Evolutionary conservation across 2,113 vertebrate species (phyloP).

Genomic region (Phodopus roborovskii): DNA sequence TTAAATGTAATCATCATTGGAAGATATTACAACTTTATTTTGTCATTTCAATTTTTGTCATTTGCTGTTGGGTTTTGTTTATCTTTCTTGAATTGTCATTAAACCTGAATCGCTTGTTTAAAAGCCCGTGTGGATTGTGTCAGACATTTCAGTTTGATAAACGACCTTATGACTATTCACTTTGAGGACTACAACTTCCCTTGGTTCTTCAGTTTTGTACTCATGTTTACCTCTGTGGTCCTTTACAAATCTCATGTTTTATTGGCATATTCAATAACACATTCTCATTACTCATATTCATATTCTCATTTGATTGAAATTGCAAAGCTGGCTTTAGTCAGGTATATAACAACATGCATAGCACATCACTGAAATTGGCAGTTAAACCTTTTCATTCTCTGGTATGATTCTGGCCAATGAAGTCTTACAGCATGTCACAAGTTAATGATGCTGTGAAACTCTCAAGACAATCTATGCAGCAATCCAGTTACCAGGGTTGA

Average conservation of each 20-base stretch:
- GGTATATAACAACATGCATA: background rate
- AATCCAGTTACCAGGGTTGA: background rate
- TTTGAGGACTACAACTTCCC: background rate
- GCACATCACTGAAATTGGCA: background rate
- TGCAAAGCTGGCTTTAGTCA: background rate
- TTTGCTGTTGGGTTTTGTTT: background rate
- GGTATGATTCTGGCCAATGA: background rate
- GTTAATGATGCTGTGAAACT: background rate
- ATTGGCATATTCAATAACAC: background rate
- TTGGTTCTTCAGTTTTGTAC: background rate
- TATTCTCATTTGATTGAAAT: slow-evolving; percentile 3
- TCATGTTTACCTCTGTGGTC: background rate
- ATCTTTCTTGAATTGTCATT: slow-evolving; percentile 14
- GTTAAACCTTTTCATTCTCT: background rate
- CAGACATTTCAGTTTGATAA: background rate
- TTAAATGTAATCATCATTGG: too few species aligned
- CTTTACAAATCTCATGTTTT: background rate
- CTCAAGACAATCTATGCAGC: background rate
- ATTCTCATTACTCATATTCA: background rate
- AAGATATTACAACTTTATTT: background rate
- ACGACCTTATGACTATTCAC: background rate
- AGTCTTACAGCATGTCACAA: background rate
- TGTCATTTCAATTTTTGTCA: background rate
- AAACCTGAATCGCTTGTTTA: background rate
- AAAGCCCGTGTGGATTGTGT: background rate